These are phyloP conservation scores for Lasioglossum figueresi DNA, from an alignment of 2,888 invertebrate genomes.

Conservation along the genomic window DNA sequence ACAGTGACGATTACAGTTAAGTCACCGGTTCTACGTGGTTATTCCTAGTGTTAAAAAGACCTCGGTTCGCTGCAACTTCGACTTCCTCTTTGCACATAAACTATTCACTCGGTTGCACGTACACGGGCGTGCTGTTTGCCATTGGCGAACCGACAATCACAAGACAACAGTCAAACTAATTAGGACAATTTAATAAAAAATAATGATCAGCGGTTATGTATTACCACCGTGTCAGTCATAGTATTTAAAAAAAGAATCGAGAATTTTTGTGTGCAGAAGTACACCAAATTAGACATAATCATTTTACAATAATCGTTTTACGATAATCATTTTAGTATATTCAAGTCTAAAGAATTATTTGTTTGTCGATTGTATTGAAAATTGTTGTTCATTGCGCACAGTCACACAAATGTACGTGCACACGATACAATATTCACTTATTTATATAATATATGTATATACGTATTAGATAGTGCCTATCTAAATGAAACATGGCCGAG, in stretches of 20 bases:
- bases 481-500: conserved; percentile 64
- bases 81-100: conserved; percentile 40
- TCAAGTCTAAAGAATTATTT: background rate
- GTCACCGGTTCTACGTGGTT: conserved; percentile 51
- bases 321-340: background rate
- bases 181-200: background rate
- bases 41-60: conserved; percentile 59
- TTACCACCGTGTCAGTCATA: background rate
- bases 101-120: conserved; percentile 41
- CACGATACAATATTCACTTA: conserved; percentile 19
- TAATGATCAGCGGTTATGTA: background rate
- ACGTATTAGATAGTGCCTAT: conserved; percentile 73
- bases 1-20: conserved; percentile 67
- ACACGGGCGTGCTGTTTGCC: conserved; percentile 23
- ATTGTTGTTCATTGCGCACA: background rate
- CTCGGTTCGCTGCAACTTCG: conserved; percentile 41
- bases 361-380: background rate
- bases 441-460: conserved; percentile 35
- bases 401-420: conserved; percentile 21
- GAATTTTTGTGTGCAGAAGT: background rate
- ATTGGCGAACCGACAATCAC: background rate
- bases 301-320: background rate
- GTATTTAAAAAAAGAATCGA: background rate
- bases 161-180: background rate
- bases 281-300: background rate